A percentile compares a stretch with the other conserved stretches of the same genome.
phyloP scores from a whole-genome alignment of 2,113 vertebrate genomes.

The Psittacara wagleri region DNA sequence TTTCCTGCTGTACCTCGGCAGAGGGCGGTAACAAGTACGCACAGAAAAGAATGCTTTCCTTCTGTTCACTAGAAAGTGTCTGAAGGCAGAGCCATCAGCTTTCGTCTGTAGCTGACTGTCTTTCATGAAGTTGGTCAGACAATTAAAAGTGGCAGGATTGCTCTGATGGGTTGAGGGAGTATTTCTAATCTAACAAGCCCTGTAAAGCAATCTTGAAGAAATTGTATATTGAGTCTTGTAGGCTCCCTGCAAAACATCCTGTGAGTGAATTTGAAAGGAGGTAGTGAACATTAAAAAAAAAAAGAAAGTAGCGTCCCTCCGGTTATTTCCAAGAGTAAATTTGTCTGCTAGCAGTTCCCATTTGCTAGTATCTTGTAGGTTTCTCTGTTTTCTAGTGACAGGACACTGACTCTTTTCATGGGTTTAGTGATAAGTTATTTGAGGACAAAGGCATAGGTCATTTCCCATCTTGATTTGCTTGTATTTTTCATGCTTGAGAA shows the following conservation, averaged over 20 bases:
- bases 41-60: not conserved
- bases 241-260: not conserved
- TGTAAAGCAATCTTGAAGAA: not conserved
- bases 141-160: not conserved
- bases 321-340: not conserved
- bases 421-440: not conserved
- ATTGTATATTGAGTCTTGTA: not conserved
- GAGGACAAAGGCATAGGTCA: not conserved
- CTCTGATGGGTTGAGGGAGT: not conserved
- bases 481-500: not conserved
- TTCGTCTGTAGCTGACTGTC: accelerated
- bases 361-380: not conserved
- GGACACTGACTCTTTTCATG: not conserved
- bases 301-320: not conserved
- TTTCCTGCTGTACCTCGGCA: not conserved
- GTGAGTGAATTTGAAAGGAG: not conserved
- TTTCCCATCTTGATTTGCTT: not conserved
- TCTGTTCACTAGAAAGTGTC: not conserved
- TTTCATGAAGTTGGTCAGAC: not conserved
- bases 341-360: not conserved
- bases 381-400: not conserved
- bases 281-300: not conserved
- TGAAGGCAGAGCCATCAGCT: not conserved
- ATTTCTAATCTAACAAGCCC: not conserved
- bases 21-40: not conserved